Conservation (phyloP, 2,888 invertebrate genomes). For the Rotaria macrura region DNA sequence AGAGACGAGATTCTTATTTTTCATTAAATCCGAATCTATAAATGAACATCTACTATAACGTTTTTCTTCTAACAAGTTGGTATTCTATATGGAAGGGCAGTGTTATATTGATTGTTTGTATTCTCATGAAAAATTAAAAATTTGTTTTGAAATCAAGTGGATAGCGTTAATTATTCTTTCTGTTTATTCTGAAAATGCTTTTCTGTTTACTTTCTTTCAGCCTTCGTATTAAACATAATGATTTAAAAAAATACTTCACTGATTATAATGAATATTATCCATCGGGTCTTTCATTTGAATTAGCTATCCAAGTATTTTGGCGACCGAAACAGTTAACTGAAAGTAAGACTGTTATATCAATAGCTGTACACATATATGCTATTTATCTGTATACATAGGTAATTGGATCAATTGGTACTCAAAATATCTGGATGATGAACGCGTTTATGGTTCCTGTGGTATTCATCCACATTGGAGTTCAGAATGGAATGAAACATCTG, state of each 20-base stretch:
- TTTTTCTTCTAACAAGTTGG: no score
- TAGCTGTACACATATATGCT: background rate
- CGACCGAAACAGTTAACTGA: background rate
- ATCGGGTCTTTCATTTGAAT: background rate
- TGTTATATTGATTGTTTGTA: no score
- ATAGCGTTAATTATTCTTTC: no score
- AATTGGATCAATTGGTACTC: slow-evolving; percentile 3
- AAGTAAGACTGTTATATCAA: background rate
- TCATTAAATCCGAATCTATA: no score
- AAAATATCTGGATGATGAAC: background rate
- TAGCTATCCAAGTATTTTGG: no score
- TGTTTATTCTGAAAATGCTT: no score
- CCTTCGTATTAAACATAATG: background rate
- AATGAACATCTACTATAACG: no score
- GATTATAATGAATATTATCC: slow-evolving; percentile 5
- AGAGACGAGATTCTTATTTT: no score
- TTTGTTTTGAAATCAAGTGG: no score
- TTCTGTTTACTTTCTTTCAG: background rate
- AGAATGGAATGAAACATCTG: background rate
- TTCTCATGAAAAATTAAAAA: no score
- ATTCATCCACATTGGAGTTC: slow-evolving; percentile 18
- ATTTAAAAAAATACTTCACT: background rate
- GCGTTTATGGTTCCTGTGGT: slow-evolving; percentile 2
- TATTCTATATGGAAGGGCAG: no score
- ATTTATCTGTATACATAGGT: background rate